Evolutionary conservation across 1,140 invertebrate species (phyloP), one percentile per base, ranked within the genome.

Genomic region (Lordiphosa mommai): DNA sequence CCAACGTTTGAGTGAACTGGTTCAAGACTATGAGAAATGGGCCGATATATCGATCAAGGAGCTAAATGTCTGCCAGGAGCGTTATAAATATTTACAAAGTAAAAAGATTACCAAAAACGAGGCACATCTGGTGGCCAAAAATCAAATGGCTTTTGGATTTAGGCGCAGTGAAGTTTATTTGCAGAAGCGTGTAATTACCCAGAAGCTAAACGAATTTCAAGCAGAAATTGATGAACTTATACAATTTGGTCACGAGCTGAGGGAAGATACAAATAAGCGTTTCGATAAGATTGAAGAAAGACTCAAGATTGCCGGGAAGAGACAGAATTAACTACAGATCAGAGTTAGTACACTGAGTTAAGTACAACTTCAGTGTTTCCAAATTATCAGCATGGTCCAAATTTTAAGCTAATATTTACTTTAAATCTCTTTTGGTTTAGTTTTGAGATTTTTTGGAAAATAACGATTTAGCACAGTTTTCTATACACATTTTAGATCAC

Each of bases 21-120:
- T 16, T 7, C 0, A 8, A 0, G 9, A 30, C 0, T 34, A 34
- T 1, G n/a, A 51, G 1, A n/a, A 38, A 1, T 76, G 72, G 72
- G 46, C 38, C 14, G 0, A 17, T n/a, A 10, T 29, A 4, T 36
- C 49, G 0, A 7, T 13, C 2, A 2, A 16, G 0, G 72, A 76
- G 14, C 2, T 71, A 1, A 4, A 12, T 29, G 12, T 46, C 0
- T 76, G 72, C 57, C 48, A 53, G 17, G 8, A 38, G 0, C 53
- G 48, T 1, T 56, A 66, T 8, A 8, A n/a, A 2, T 5, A n/a
- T 0, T n/a, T 76, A 2, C 3, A 20, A 2, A 14, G 37, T 1
- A 34, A 2, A 0, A 76, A 72, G 17, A 14, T 77, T 0, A 48
- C 44, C 29, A 76, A 71, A 7, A 4, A 16, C 5, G 58, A 61